These are phyloP conservation scores for Erebia epiphron DNA, from an alignment of 2,888 invertebrate genomes.

Conservation along the genomic window DNA sequence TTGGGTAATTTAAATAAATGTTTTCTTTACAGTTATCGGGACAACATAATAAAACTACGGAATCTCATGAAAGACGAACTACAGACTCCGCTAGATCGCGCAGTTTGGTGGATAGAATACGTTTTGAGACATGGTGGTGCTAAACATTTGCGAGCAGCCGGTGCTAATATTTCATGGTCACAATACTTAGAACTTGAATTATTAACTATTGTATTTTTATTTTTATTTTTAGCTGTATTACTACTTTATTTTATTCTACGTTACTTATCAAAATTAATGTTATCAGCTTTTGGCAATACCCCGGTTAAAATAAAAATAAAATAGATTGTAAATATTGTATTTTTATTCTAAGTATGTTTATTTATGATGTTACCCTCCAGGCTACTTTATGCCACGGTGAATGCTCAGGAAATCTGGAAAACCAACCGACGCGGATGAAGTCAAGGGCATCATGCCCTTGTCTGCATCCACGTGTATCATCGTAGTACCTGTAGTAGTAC, in stretches of 20 bases:
- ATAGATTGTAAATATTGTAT: too few species aligned
- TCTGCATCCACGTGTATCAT: too few species aligned
- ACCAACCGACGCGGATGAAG: too few species aligned
- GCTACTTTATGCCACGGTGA: too few species aligned
- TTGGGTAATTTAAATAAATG: too few species aligned
- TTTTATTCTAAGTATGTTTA: too few species aligned
- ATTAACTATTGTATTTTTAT: not conserved
- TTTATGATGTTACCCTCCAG: too few species aligned
- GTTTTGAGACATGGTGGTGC: slow-evolving; percentile 49
- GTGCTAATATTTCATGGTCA: slow-evolving; percentile 45
- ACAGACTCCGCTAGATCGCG: slow-evolving; percentile 36
- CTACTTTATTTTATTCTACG: slow-evolving; percentile 23
- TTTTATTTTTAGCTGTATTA: not conserved
- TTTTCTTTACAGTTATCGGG: slow-evolving; percentile 38
- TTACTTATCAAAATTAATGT: not conserved
- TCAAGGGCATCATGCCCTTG: too few species aligned
- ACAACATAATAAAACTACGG: slow-evolving; percentile 40
- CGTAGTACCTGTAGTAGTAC: too few species aligned
- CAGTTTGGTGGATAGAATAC: slow-evolving; percentile 48
- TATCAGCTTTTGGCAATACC: too few species aligned
- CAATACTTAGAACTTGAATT: slow-evolving; percentile 39
- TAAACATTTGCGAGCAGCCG: slow-evolving; percentile 44
- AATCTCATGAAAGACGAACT: slow-evolving; percentile 46
- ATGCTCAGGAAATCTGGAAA: too few species aligned
- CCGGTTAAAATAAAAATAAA: too few species aligned